Evolutionary conservation across 2,113 vertebrate genomes (phyloP), one percentile per base, ranked within the genome.

Genomic region (Glareola pratincola): DNA sequence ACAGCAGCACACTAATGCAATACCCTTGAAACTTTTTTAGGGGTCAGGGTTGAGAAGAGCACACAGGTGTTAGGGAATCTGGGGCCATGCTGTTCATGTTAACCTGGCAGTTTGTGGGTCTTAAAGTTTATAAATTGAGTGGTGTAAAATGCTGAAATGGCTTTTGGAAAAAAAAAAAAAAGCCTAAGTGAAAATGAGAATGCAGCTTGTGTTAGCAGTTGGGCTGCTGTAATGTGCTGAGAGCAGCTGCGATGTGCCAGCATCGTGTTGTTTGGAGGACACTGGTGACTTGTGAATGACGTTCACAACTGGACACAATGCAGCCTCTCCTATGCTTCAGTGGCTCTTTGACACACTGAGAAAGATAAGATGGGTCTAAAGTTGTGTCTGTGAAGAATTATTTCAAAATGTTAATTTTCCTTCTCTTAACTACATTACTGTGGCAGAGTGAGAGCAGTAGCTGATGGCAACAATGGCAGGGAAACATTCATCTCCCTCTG

Each of bases 401-500:
- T 37, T 91, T 95, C 34, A 45, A 74, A 96, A 59, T 89, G 30
- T 71, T 88, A 43, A 50, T 77, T 85, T 84, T 92, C 26, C n/a
- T 57, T 85, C 59, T 90, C 69, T 96, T 71, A 76, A 68, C 73
- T 45, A 8, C 4, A 3, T 80, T 73, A 56, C 57, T 86, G 22
- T 79, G 36, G 74, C 60, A 67, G 79, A 48, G 41, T 50, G 82
- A 90, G 89, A 90, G 68, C 72, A 57, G 71, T 47, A 87, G 57
- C 72, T 85, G 54, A 80, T 88, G 77, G 50, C 68, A 94, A 1
- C 45, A 72, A 37, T 67, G 54, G 11, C 77, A 85, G 48, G 34
- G 62, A 72, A 69, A 54, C 69, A 88, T 96, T 95, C n/a, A 76
- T 96, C 75, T 96, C 74, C 56, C n/a, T 95, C 81, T 2, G 5